Evolutionary conservation across 2,888 invertebrate species (phyloP).

Genomic region (Lepas anatifera): DNA sequence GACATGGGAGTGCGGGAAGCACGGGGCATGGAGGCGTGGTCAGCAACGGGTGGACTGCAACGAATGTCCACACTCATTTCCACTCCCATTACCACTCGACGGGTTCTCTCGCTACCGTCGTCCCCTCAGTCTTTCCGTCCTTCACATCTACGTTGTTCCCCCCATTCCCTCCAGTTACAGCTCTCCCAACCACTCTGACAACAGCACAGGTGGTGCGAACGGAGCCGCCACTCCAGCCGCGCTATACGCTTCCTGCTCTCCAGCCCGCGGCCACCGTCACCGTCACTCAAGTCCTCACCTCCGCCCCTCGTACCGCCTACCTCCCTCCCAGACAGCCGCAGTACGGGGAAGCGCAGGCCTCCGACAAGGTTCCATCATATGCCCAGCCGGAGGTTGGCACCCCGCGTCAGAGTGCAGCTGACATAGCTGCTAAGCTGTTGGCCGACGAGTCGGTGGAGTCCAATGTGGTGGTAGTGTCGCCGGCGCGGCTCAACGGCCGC

Average conservation of each 20-base stretch:
- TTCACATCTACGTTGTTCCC: background rate
- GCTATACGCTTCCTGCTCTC: no score
- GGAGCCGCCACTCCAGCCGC: background rate
- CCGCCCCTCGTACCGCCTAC: background rate
- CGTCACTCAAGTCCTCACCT: background rate
- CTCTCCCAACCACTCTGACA: no score
- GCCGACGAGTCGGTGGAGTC: background rate
- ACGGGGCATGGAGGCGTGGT: background rate
- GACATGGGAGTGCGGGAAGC: background rate
- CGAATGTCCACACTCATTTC: conserved; percentile 2
- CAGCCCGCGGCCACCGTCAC: no score
- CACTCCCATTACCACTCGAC: conserved; percentile 5
- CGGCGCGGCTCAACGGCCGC: background rate
- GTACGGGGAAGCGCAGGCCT: background rate
- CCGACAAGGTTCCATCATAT: background rate
- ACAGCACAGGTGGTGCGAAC: background rate
- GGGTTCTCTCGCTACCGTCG: background rate
- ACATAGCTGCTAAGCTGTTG: background rate
- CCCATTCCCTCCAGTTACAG: no score
- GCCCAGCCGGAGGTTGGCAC: background rate
- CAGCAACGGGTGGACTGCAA: no score
- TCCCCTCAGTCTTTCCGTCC: background rate
- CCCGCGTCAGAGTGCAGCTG: background rate
- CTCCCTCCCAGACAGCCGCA: background rate
- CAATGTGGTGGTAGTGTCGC: background rate